Percentiles rank a stretch among this genome's conserved stretches.
Evolutionary conservation across 2,797 vertebrate species (phyloP).

Genomic region (Novumbra hubbsi): DNA sequence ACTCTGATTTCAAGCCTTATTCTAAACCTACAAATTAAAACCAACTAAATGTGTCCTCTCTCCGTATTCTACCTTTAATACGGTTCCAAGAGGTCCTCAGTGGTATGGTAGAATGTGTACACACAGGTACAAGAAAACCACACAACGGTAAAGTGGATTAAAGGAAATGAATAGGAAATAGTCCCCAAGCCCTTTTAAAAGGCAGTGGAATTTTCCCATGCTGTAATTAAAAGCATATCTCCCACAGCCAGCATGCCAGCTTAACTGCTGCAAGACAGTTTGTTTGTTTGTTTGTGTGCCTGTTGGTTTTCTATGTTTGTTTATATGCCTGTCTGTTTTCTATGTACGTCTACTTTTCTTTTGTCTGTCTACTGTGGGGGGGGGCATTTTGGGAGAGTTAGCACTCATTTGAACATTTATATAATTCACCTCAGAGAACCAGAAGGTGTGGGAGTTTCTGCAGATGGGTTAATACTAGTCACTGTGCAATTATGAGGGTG

Average conservation of each 20-base stretch:
- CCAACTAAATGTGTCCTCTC: too few species aligned
- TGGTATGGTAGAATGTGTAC: too few species aligned
- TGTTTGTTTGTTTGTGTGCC: not conserved
- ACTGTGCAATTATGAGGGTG: not conserved
- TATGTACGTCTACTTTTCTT: not conserved
- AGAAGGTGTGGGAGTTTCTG: not conserved
- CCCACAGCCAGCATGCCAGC: not conserved
- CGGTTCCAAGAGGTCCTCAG: too few species aligned
- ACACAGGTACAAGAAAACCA: not conserved
- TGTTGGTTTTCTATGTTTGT: not conserved
- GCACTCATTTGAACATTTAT: not conserved
- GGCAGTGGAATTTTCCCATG: not conserved
- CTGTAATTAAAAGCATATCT: not conserved
- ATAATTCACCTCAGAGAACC: not conserved
- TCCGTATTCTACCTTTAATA: too few species aligned
- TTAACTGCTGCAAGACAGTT: not conserved
- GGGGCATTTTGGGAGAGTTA: not conserved
- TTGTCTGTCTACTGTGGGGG: not conserved
- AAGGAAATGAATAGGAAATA: not conserved
- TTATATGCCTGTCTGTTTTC: not conserved
- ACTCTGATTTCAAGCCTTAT: too few species aligned
- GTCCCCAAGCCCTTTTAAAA: not conserved
- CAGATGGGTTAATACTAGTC: slow-evolving; percentile 15
- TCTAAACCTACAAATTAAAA: too few species aligned
- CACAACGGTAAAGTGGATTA: not conserved